Conservation (phyloP, 2,113 vertebrate species). For the Pithys albifrons region DNA sequence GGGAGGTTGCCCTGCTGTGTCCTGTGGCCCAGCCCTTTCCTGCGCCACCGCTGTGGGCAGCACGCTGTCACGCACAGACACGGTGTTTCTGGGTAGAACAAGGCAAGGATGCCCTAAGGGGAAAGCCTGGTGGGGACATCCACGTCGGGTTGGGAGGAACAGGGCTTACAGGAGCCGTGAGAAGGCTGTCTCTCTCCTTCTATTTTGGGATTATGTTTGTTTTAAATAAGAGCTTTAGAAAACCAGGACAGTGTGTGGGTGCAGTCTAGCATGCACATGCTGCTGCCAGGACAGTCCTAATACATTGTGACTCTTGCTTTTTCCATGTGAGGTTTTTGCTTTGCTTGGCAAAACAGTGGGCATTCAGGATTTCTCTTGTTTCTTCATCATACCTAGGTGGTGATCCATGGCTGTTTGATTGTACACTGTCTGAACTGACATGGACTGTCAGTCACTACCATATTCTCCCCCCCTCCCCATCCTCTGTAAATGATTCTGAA, state of each 20-base stretch:
- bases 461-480: not conserved
- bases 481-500: not conserved
- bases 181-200: not conserved
- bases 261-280: fast-evolving
- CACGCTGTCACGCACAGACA: fast-evolving
- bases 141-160: not conserved
- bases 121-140: not conserved
- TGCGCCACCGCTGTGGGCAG: fast-evolving
- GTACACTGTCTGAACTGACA: not conserved
- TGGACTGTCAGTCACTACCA: not conserved
- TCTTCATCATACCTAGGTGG: not conserved
- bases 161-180: not conserved
- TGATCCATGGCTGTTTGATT: not conserved
- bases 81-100: not conserved
- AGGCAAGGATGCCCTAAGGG: not conserved
- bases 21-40: not conserved
- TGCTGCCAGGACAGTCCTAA: not conserved
- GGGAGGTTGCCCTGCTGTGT: not conserved
- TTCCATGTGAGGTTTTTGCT: not conserved
- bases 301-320: not conserved
- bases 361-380: not conserved
- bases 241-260: not conserved
- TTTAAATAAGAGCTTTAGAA: not conserved
- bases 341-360: not conserved
- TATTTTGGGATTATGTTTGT: not conserved